Evolutionary conservation across 2,797 vertebrate genomes (phyloP).

Genomic region (Amphiprion clarkii): DNA sequence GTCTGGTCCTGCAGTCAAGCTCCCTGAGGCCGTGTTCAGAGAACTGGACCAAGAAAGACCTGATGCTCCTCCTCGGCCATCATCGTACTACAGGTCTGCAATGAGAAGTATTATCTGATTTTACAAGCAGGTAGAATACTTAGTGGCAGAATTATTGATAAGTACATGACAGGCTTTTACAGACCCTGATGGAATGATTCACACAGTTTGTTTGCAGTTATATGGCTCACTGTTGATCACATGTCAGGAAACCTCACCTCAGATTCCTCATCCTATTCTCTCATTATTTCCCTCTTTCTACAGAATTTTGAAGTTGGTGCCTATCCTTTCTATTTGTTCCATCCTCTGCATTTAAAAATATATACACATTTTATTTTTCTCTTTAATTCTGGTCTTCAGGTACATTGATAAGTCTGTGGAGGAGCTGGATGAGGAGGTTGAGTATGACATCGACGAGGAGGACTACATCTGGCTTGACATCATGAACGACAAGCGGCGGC

Average conservation of each 20-base stretch:
- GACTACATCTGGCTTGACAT: slow-evolving; percentile 99
- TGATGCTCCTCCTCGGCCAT: slow-evolving; percentile 92
- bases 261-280: neutral
- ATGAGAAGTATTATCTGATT: neutral
- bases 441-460: slow-evolving; percentile 99
- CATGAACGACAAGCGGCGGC: slow-evolving; percentile 97
- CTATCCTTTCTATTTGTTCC: neutral
- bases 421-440: slow-evolving; percentile 98
- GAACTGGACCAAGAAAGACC: slow-evolving; percentile 96
- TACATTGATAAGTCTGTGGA: slow-evolving; percentile 99
- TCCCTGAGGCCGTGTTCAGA: slow-evolving; percentile 96
- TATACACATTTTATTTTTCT: neutral
- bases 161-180: neutral
- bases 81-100: slow-evolving; percentile 96
- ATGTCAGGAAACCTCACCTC: neutral
- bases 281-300: neutral
- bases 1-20: slow-evolving; percentile 92
- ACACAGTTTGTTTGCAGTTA: neutral
- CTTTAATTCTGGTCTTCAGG: slow-evolving; percentile 72
- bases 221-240: neutral
- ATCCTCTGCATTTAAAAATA: neutral
- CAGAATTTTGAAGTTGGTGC: neutral
- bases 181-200: slow-evolving; percentile 2
- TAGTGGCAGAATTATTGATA: neutral
- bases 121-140: neutral